Evolutionary conservation across 2,888 invertebrate genomes (phyloP).

Genomic region (Oxystoma pomonae): DNA sequence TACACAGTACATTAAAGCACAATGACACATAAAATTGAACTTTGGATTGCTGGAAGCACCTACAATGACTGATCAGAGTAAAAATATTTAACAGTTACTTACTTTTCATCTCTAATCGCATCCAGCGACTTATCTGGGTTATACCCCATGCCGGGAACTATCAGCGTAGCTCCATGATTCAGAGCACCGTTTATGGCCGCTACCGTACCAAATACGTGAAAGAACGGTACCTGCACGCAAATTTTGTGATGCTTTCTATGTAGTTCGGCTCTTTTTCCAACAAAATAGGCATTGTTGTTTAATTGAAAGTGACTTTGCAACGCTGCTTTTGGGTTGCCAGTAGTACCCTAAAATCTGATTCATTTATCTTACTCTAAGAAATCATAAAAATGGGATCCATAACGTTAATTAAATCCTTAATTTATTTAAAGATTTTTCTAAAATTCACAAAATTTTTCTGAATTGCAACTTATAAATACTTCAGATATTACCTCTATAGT

Average conservation of each 20-base stretch:
- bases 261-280: conserved; percentile 53
- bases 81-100: conserved; percentile 27
- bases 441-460: too few species aligned
- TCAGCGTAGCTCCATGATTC: conserved; percentile 57
- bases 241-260: conserved; percentile 50
- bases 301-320: conserved; percentile 66
- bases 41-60: too few species aligned
- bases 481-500: too few species aligned
- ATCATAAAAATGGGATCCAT: too few species aligned
- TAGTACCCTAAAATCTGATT: conserved; percentile 44
- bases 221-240: conserved; percentile 70
- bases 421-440: too few species aligned
- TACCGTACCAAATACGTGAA: conserved; percentile 77
- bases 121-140: conserved; percentile 59
- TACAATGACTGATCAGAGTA: background rate
- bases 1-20: too few species aligned
- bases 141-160: conserved; percentile 58
- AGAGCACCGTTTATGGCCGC: conserved; percentile 57
- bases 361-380: too few species aligned
- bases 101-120: conserved; percentile 65
- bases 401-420: too few species aligned
- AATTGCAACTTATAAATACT: too few species aligned
- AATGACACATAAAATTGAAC: too few species aligned
- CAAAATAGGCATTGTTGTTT: conserved; percentile 69
- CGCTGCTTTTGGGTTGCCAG: conserved; percentile 72